These are phyloP conservation scores for Drosophila repletoides DNA, from an alignment of 1,140 invertebrate genomes.

Conservation along the genomic window DNA sequence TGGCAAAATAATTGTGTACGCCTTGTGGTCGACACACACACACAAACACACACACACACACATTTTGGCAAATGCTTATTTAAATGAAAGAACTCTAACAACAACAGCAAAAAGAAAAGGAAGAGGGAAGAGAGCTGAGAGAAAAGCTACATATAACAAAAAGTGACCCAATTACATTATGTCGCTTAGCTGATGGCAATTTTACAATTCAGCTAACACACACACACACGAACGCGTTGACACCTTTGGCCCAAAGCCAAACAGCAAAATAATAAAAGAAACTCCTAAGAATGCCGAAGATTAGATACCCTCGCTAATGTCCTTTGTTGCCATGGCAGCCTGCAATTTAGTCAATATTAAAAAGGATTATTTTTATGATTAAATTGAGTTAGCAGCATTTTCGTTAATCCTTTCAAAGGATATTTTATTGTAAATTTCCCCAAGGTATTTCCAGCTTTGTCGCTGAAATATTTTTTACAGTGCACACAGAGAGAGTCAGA, in stretches of 20 bases:
- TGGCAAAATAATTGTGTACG: slow-evolving; percentile 74
- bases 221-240: slow-evolving; percentile 18
- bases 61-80: slow-evolving; percentile 52
- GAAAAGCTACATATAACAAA: too few relatives aligned
- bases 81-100: slow-evolving; percentile 45
- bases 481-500: slow-evolving; percentile 18
- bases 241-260: slow-evolving; percentile 66
- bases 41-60: slow-evolving; percentile 16
- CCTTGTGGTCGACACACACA: slow-evolving; percentile 54
- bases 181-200: slow-evolving; percentile 66
- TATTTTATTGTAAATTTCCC: too few relatives aligned
- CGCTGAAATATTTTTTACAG: slow-evolving; percentile 18
- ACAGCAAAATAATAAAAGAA: slow-evolving; percentile 1
- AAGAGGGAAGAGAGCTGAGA: too few relatives aligned
- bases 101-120: slow-evolving; percentile 5
- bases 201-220: slow-evolving; percentile 65
- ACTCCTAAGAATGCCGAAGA: too few relatives aligned
- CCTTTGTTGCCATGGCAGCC: too few relatives aligned
- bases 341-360: too few relatives aligned
- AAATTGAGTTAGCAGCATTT: too few relatives aligned
- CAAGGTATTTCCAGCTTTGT: too few relatives aligned
- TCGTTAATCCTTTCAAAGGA: slow-evolving; percentile 2
- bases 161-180: slow-evolving; percentile 76
- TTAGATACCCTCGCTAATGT: too few relatives aligned
- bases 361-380: too few relatives aligned